phyloP scores from a whole-genome alignment of 2,113 vertebrate species.

The Microcebus lehilahytsara region DNA sequence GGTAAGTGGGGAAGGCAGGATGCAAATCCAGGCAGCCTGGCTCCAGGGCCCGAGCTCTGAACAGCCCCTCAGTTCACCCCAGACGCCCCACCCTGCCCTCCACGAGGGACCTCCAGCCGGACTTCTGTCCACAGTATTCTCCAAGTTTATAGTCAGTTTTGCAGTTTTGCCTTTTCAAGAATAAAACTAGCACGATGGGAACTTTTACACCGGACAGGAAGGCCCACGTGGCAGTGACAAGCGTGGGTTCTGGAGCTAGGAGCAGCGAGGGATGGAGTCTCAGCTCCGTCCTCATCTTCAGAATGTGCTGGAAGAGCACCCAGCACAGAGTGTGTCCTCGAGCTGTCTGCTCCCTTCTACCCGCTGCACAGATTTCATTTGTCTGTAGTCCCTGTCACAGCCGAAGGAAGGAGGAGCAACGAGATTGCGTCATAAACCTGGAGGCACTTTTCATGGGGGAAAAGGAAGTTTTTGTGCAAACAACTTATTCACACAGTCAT shows the following conservation, averaged over 20 bases:
- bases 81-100: background rate
- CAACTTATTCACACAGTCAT: background rate
- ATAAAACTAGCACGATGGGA: background rate
- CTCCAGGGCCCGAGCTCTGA: background rate
- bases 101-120: background rate
- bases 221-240: background rate
- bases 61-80: background rate
- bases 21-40: background rate
- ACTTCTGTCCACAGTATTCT: background rate
- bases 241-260: background rate
- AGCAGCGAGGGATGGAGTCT: too few relatives aligned
- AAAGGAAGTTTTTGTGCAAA: background rate
- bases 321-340: background rate
- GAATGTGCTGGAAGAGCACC: background rate
- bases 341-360: background rate
- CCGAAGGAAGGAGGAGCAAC: background rate
- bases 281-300: accelerated
- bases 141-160: background rate
- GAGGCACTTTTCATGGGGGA: background rate
- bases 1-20: background rate
- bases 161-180: background rate
- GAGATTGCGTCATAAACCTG: background rate
- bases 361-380: background rate
- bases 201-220: background rate
- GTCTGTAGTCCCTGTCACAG: background rate